Evolutionary conservation across 2,888 invertebrate genomes (phyloP).

Genomic region (Vannuccia rotundouncinata): DNA sequence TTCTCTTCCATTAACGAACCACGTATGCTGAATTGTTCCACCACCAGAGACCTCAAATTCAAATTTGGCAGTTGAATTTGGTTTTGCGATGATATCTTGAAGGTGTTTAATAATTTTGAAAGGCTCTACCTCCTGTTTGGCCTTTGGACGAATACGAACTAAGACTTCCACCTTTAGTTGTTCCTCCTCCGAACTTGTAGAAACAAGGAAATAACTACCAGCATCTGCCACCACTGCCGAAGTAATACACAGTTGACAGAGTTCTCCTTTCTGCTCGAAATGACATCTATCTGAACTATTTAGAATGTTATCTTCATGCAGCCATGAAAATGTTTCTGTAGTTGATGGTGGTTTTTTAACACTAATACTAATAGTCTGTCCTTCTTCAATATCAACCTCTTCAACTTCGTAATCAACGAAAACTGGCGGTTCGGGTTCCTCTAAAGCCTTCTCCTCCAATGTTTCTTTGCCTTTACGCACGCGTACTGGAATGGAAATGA

Average conservation of each 20-base stretch:
- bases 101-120: neutral
- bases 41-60: constrained; percentile 18
- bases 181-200: neutral
- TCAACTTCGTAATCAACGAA: neutral
- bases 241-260: neutral
- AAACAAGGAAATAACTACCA: neutral
- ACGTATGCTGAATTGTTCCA: neutral
- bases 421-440: neutral
- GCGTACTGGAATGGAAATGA: neutral
- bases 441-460: neutral
- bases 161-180: neutral
- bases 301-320: neutral
- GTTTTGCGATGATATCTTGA: neutral
- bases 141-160: constrained; percentile 1
- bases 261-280: neutral
- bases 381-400: constrained; percentile 28
- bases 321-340: neutral
- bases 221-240: neutral
- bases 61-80: neutral
- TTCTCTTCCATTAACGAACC: neutral
- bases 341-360: neutral
- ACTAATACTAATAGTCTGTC: constrained; percentile 5
- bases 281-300: neutral
- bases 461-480: neutral
- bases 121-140: neutral